Evolutionary conservation across 2,888 invertebrate genomes (phyloP), one percentile per base, ranked within the genome.

Genomic region (Mycalesis mineus): DNA sequence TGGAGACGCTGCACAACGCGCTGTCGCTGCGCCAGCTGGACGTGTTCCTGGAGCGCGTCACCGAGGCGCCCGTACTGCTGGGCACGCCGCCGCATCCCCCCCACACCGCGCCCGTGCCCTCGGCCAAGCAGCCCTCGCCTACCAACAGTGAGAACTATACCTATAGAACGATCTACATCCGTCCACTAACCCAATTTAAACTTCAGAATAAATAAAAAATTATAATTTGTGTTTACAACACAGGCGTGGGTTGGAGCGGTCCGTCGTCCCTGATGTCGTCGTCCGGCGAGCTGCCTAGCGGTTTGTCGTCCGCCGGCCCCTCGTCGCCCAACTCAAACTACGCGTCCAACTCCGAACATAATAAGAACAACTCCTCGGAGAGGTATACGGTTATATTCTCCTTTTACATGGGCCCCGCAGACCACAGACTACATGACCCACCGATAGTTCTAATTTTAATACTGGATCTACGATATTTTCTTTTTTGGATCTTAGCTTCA

Each of bases 1-100:
- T 99, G 80, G 99, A 99, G 91, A 99, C 99, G 4, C 91, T 99
- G 61, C 99, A 99, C 91, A 99, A 99, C 88, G 97, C 98, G 48
- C 90, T 99, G 67, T 98, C 98, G 50, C 91, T 98, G 74, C 93
- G 95, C 42, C 97, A 98, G 80, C 90, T 99, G 72, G 98, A 98
- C 81, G 91, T 88, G 44, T 99, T 98, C 84, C 89, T 99, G 80
- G 96, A 96, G 73, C 93, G 94, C 69, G 96, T 97, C 91, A 95
- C 96, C 13, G 91, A 92, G 33, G 93, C 94, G 53, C 94, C 94
- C 58, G 87, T 82, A 57, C 85, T 94, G 66, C 93, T 93, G 69
- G 91, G 93, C 68, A 94, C 95, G 33, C 94, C 96, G 52, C 92
- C 95, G 33, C 94, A 96, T 51, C 92, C 94, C 17, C 7, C 55